Percentiles rank a stretch among this genome's conserved stretches.
phyloP scores from a whole-genome alignment of 2,113 vertebrate genomes.

The Epinephelus fuscoguttatus region DNA sequence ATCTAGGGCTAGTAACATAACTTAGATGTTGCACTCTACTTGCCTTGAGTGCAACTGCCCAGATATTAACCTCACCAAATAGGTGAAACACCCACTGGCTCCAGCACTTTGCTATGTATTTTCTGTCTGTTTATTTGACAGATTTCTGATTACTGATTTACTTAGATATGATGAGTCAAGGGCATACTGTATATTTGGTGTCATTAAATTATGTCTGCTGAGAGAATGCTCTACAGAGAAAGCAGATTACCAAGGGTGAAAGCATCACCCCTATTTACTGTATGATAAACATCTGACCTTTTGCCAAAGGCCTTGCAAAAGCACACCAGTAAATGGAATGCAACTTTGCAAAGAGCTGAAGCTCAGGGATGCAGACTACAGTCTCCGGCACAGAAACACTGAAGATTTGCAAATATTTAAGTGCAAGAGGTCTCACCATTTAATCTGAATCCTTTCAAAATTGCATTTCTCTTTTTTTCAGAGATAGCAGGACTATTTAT shows the following conservation, averaged over 20 bases:
- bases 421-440: conserved; percentile 20
- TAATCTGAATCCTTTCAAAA: conserved; percentile 43
- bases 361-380: conserved; percentile 4
- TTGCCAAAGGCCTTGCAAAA: not conserved
- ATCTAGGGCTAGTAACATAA: not conserved
- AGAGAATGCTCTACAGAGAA: not conserved
- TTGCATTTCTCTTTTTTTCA: conserved; percentile 33
- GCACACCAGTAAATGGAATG: not conserved
- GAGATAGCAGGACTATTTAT: conserved; percentile 40
- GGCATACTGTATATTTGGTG: not conserved
- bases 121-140: not conserved
- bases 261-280: not conserved
- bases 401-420: conserved; percentile 18
- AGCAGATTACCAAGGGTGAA: not conserved
- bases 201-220: not conserved
- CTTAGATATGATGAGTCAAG: not conserved
- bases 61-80: not conserved
- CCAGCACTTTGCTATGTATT: not conserved
- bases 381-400: conserved; percentile 13
- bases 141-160: not conserved
- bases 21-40: not conserved
- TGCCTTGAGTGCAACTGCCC: not conserved
- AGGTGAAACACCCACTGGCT: not conserved
- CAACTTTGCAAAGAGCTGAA: conserved; percentile 20
- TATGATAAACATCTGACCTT: conserved; percentile 10